Evolutionary conservation across 2,888 invertebrate species (phyloP), one percentile per base, ranked within the genome.

Genomic region (Drosophila pseudotalamancana): DNA sequence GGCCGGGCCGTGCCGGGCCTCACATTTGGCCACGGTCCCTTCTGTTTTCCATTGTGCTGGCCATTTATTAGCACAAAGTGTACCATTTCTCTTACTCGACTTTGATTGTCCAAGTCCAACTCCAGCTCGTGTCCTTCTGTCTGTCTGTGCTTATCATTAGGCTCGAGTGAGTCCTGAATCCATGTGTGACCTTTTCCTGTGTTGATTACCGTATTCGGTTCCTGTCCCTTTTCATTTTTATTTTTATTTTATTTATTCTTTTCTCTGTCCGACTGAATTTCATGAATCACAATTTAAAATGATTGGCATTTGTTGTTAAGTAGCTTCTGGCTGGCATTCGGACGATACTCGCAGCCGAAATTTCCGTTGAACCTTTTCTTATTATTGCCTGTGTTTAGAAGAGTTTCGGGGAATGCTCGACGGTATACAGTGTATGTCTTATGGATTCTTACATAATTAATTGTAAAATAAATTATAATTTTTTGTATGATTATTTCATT

Each of bases 301-400:
- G 86, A 81, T 85, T 81, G 82, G 68, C 85, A 84, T 77, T 83
- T 63, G 75, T 72, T 50, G 81, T 77, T 84, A 84, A 84, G 84
- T 81, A 84, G 84, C n/a, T n/a, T n/a, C n/a, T n/a, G n/a, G n/a
- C 65, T 57, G 61, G 35, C 62, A 71, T 59, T 73, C 62, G 53
- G 45, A 43, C 42, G 54, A 54, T 67, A 55, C 56, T 56, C 68
- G 45, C 65, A 40, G 57, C 40, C 42, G 19, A 54, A 57, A 67
- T 73, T 67, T 76, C 70, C 80, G 67, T 63, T 57, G 63, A 54
- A 56, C 64, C 72, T 72, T 77, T 66, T 62, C 23, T 37, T 45
- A 16, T 23, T 32, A 18, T 43, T 0, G 3, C 1, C 1, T 2
- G 0, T 2, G 8, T 8, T n/a, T n/a, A n/a, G n/a, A n/a, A n/a